A percentile compares a stretch with the other conserved stretches of the same genome.
Evolutionary conservation across 2,797 vertebrate genomes (phyloP).

Genomic region (Sciurus vulgaris): DNA sequence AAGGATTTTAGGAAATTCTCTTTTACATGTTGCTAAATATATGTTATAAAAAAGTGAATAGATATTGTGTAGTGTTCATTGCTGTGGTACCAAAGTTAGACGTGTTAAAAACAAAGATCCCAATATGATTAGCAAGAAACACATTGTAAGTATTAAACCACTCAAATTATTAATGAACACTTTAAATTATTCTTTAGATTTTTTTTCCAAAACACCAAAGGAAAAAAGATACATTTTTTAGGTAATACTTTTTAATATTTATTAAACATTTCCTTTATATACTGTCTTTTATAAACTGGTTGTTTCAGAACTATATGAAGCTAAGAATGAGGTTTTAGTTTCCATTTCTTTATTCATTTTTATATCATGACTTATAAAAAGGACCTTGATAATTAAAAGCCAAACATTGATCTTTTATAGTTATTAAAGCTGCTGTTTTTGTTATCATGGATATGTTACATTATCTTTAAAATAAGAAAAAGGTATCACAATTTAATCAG

Average conservation of each 20-base stretch:
- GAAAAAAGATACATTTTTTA: neutral
- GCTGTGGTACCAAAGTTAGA: conserved; percentile 52
- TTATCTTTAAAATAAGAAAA: conserved; percentile 62
- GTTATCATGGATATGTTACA: neutral
- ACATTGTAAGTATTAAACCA: conserved; percentile 55
- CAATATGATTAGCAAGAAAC: conserved; percentile 48
- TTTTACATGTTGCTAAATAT: conserved; percentile 44
- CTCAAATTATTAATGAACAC: conserved; percentile 54
- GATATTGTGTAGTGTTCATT: conserved; percentile 30
- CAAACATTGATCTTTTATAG: conserved; percentile 42
- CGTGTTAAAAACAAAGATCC: conserved; percentile 59
- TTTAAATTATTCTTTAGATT: conserved; percentile 48
- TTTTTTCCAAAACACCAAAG: conserved; percentile 47
- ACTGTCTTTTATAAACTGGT: neutral
- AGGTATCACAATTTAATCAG: conserved; percentile 27
- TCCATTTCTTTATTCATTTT: conserved; percentile 28
- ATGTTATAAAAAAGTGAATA: neutral
- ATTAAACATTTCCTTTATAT: conserved; percentile 38
- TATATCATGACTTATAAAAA: conserved; percentile 57
- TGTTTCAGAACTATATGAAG: conserved; percentile 42
- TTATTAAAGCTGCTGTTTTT: conserved; percentile 62
- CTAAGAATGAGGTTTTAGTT: conserved; percentile 5
- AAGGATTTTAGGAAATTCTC: conserved; percentile 52
- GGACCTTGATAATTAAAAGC: conserved; percentile 30
- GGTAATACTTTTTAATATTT: conserved; percentile 31